Evolutionary conservation across 2,113 vertebrate species (phyloP), one percentile per base, ranked within the genome.

Genomic region (Noctilio leporinus): DNA sequence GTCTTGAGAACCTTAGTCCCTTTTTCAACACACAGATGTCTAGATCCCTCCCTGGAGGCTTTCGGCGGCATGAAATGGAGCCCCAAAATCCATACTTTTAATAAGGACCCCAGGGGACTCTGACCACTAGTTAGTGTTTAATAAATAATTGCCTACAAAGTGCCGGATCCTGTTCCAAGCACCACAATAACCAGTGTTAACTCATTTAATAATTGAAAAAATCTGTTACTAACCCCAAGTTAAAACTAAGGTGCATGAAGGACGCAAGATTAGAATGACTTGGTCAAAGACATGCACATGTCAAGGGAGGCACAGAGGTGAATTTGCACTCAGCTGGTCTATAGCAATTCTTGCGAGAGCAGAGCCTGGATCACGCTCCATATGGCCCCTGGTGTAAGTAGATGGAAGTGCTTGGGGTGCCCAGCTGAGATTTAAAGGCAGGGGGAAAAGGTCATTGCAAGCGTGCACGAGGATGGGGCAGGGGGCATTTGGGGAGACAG

Each of bases 1-100:
- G 53, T 70, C 86, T 95, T 89, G 35, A 90, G 53, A 90, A 59
- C 85, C 76, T 35, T 35, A 47, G 30, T 86, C 70, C 81, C 70
- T 81, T 92, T 80, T 87, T 93, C 67, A 94, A 93, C 93, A 88
- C 47, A 51, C 20, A 86, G 77, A 84, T 28, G 43, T 94, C 35
- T 51, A 33, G n/a, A 40, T 75, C 38, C 38, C 30, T 95, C 17
- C 82, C 38, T 49, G 38, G 64, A 84, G 84, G 81, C 49, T 92
- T 92, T 93, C 59, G 55, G 86, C 30, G 57, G 28, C 49, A 64
- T 47, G 70, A 82, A 83, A 14, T 67, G 45, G 75, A 80, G 75
- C 49, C 33, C 70, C 43, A 80, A 91, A 75, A 73, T 45, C 12
- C 20, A n/a, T 30, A 64, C 51, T 84, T 84, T 91, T 7, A 83